Percentiles rank a stretch among this genome's conserved stretches.
phyloP scores from a whole-genome alignment of 2,797 vertebrate species.

The Valencia hispanica region DNA sequence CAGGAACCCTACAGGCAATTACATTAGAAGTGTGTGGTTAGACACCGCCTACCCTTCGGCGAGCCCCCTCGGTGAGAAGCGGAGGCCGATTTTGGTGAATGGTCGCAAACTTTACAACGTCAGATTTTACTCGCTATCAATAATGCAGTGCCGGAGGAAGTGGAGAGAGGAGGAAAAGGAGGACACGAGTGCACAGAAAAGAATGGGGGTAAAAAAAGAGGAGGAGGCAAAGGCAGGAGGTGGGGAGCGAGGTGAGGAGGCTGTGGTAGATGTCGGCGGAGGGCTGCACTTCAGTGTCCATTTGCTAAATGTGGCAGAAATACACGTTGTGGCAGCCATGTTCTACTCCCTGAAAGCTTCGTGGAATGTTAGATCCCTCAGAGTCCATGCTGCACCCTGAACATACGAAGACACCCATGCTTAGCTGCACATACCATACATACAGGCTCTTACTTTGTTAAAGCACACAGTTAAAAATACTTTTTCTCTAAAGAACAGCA shows the following conservation, averaged over 20 bases:
- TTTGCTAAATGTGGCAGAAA: conserved; percentile 82
- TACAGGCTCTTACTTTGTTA: background rate
- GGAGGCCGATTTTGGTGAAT: conserved; percentile 86
- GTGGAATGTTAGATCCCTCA: conserved; percentile 47
- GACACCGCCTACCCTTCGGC: conserved; percentile 86
- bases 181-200: conserved; percentile 41
- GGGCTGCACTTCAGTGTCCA: conserved; percentile 71
- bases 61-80: conserved; percentile 83
- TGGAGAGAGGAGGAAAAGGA: conserved; percentile 38
- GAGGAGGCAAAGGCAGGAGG: conserved; percentile 37
- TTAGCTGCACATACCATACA: conserved; percentile 12
- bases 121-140: conserved; percentile 92
- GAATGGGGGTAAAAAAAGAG: conserved; percentile 38
- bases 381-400: conserved; percentile 40
- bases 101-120: conserved; percentile 90
- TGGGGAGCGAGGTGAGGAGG: conserved; percentile 33
- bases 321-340: conserved; percentile 63
- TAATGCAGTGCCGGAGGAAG: conserved; percentile 82
- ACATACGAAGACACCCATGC: conserved; percentile 17
- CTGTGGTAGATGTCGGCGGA: conserved; percentile 43
- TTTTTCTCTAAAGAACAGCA: background rate
- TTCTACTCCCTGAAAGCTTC: conserved; percentile 66
- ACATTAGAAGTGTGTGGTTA: conserved; percentile 93
- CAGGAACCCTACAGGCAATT: conserved; percentile 91
- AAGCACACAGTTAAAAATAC: background rate